Percentiles rank a stretch among this genome's conserved stretches.
Conservation (phyloP, 2,113 vertebrate genomes). For the Trogon surrucura region DNA sequence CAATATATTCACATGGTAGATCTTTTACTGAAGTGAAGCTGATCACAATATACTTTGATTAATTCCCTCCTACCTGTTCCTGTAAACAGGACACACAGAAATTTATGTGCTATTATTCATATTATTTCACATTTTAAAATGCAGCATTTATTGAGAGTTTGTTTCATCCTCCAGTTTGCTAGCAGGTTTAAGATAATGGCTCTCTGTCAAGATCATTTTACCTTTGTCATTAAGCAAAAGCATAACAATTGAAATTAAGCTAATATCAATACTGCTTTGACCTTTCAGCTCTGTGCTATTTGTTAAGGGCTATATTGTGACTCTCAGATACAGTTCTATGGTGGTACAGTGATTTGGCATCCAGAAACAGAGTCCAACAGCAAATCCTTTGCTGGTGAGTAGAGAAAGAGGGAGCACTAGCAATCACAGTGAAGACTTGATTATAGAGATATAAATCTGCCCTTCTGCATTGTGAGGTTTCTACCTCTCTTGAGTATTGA, state of each 20-base stretch:
- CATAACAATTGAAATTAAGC: constrained; percentile 54
- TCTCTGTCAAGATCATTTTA: constrained; percentile 36
- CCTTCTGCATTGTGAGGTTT: constrained; percentile 6
- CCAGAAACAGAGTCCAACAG: neutral
- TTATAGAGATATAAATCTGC: neutral
- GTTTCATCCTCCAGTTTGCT: constrained; percentile 1
- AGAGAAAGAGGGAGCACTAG: neutral
- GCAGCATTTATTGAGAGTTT: neutral
- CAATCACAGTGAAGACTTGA: neutral
- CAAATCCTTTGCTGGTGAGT: neutral
- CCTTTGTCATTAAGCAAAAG: constrained; percentile 37
- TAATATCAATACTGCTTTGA: constrained; percentile 46
- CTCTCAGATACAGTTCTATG: neutral
- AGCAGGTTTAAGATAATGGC: constrained; percentile 32
- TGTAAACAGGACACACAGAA: neutral
- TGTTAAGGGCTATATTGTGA: constrained; percentile 1
- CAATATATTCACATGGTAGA: neutral
- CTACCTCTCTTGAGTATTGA: neutral
- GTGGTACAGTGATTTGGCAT: neutral
- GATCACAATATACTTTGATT: neutral
- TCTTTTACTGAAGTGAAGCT: neutral
- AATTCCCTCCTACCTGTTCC: neutral
- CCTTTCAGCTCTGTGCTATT: constrained; percentile 23
- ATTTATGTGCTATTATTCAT: neutral
- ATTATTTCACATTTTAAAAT: constrained; percentile 50